Percentiles rank a stretch among this genome's conserved stretches.
Conservation (phyloP, 2,888 invertebrate species). For the Archaeoteleia sp. region DNA sequence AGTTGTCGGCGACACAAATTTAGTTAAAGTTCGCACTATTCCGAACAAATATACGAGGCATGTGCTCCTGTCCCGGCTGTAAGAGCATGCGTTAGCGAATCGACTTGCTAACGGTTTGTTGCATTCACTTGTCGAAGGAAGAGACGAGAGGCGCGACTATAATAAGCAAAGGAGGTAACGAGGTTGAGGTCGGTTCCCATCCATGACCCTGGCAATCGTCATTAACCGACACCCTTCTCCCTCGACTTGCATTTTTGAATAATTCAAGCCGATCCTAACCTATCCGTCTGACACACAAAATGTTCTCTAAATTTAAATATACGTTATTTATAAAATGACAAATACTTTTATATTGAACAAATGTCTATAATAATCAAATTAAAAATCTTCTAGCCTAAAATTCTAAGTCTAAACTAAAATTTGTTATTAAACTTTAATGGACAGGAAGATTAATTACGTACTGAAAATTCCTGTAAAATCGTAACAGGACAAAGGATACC, state of each 20-base stretch:
- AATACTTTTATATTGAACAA: too few relatives aligned
- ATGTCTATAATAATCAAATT: too few relatives aligned
- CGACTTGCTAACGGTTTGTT: constrained; percentile 53
- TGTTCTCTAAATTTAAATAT: too few relatives aligned
- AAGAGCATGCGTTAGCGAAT: constrained; percentile 28
- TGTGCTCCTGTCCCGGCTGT: constrained; percentile 45
- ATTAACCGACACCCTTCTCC: constrained; percentile 52
- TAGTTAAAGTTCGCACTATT: constrained; percentile 37
- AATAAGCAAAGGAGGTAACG: constrained; percentile 57
- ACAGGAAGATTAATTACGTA: too few relatives aligned
- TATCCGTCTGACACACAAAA: too few relatives aligned
- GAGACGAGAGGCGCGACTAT: constrained; percentile 38
- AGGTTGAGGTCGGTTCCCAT: constrained; percentile 59
- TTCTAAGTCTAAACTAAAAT: too few relatives aligned
- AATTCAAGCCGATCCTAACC: too few relatives aligned
- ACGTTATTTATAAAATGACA: too few relatives aligned
- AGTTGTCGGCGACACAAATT: constrained; percentile 26
- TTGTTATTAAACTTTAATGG: too few relatives aligned
- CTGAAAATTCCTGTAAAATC: too few relatives aligned
- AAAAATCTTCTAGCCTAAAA: too few relatives aligned
- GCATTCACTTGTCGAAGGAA: constrained; percentile 56
- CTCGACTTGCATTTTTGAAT: constrained; percentile 27
- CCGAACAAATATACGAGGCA: constrained; percentile 39
- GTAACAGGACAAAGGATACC: constrained; percentile 20
- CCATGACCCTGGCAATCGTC: constrained; percentile 58